phyloP scores from a whole-genome alignment of 2,113 vertebrate species.

The Peucedramus taeniatus region DNA sequence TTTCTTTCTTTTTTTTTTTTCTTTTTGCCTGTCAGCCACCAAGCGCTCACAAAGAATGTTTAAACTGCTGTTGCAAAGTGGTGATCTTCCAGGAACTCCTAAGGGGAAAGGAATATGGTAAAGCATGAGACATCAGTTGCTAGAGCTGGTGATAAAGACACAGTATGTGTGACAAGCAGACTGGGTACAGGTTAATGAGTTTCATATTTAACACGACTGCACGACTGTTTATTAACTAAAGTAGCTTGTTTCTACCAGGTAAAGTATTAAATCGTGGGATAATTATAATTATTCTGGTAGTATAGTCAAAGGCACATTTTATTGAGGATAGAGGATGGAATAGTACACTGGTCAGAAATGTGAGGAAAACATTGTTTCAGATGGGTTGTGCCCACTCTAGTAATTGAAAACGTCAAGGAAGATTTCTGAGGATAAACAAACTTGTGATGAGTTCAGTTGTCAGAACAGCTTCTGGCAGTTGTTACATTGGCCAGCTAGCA shows the following conservation, averaged over 20 bases:
- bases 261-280: not conserved
- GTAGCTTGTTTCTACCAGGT: not conserved
- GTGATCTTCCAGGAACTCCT: not conserved
- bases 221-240: not conserved
- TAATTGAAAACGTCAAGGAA: not conserved
- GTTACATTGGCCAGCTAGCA: not conserved
- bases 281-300: not conserved
- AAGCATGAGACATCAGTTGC: not conserved
- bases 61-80: not conserved
- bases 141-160: not conserved
- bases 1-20: too few species aligned
- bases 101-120: rapidly evolving
- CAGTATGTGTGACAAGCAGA: not conserved
- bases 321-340: not conserved
- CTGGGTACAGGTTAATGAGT: not conserved
- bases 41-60: not conserved
- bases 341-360: not conserved
- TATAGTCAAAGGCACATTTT: not conserved
- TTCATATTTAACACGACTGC: not conserved
- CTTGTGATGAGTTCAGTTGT: not conserved
- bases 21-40: not conserved
- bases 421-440: not conserved
- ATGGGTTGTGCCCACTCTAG: not conserved
- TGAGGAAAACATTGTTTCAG: not conserved
- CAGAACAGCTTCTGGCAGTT: not conserved